Evolutionary conservation across 2,113 vertebrate genomes (phyloP), one percentile per base, ranked within the genome.

Genomic region (Zosterops hypoxanthus): DNA sequence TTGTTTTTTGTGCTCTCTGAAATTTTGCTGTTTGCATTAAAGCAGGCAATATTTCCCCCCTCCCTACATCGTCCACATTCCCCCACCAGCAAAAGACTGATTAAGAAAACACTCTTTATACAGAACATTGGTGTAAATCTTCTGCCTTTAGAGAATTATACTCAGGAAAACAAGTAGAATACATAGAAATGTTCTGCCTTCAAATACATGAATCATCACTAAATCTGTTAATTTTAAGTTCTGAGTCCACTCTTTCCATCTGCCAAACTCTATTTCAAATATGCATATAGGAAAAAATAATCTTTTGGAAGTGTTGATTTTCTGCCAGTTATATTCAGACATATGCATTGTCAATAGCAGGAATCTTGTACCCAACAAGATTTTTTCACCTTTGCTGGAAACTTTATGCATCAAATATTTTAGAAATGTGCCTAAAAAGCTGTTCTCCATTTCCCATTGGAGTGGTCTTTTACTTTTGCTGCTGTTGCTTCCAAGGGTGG

Each of bases 1-100:
- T 70, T 92, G 6, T 0, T 46, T 96, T 86, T 47, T 65, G 23
- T 93, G 19, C 85, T 96, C 89, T 80, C 94, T 92, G 85, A 95
- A 96, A 80, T 94, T 61, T 84, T 89, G 9, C 46, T 92, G 23
- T 57, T 88, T 89, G 8, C 33, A 55, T 77, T 76, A 93, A 94
- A 93, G 17, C 25, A 61, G 57, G 42, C 2, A 18, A 55, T 63
- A 47, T 90, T 96, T 97, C 77, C 23, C 8, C 18, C 1, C 18
- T 83, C 5, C 8, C 12, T 6, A 2, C 2, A 2, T 41, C 0
- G 0, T 23, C 5, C 12, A 33, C 12, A 7, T 12, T 73, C 12
- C 3, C 3, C 3, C 78, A 86, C 78, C n/a, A 91, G 71, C 47
- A 64, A 69, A 39, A 90, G 46, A 70, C 25, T 72, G 68, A 66